Evolutionary conservation across 2,888 invertebrate genomes (phyloP), one percentile per base, ranked within the genome.

Genomic region (Synanthedon myopaeformis): DNA sequence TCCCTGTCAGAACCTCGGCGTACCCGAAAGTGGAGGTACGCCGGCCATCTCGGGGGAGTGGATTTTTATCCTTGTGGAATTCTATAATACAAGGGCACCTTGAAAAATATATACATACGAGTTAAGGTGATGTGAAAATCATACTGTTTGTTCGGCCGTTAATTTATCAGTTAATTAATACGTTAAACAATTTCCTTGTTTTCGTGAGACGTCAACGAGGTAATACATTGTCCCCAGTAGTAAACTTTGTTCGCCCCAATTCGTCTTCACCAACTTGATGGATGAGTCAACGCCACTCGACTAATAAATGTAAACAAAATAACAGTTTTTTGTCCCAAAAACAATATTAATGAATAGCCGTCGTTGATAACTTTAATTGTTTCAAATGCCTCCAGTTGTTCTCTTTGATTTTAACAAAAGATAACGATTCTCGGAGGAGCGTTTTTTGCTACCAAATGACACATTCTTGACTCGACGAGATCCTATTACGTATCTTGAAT

Each of bases 221-320:
- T 45, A 45, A 45, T 45, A 63, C 57, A 62, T 59, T 57, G 61
- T 61, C 55, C 50, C 55, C 58, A 54, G 57, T 56, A 61, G 58
- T 62, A 57, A 69, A 64, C 61, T 66, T 67, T 64, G 65, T 57
- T 62, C 62, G 58, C 58, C 61, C 72, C 75, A 76, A 83, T 84
- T 77, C 82, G 72, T 83, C 83, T 80, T 78, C 71, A 63, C 65
- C 69, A 59, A 53, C 68, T 74, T 84, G 85, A 86, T 86, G 76
- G 83, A 86, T 86, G 83, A 72, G 65, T 66, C 70, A 65, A 70
- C 77, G 66, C 74, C 80, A 78, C 80, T 82, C 71, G 70, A 78
- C 79, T 83, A 80, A 85, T 84, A 84, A 84, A 86, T 78, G 83
- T 86, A 85, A 86, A 86, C 86, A 86, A 84, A 83, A 78, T 76